phyloP scores from a whole-genome alignment of 1,140 invertebrate genomes.

The Philotrypesis tridentata region DNA sequence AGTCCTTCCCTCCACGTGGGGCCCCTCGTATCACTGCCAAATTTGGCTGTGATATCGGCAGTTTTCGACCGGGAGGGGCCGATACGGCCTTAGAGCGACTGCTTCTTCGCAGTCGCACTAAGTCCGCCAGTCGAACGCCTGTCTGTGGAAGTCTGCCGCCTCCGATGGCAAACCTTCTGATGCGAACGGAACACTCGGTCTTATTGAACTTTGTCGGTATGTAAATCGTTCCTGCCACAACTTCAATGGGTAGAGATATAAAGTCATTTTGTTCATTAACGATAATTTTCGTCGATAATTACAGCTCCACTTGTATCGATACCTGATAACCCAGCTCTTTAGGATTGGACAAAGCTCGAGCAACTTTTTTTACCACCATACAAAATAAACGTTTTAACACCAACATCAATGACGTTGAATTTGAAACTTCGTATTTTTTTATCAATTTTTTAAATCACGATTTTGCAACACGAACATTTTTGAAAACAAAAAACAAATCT shows the following conservation, averaged over 20 bases:
- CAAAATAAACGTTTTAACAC: too few relatives aligned
- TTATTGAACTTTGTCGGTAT: background rate
- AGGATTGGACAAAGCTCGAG: background rate
- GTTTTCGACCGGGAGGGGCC: too few relatives aligned
- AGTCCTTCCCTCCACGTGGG: too few relatives aligned
- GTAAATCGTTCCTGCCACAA: background rate
- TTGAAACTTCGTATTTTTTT: background rate
- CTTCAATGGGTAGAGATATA: background rate
- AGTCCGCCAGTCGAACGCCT: too few relatives aligned
- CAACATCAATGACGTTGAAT: too few relatives aligned
- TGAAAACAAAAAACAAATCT: background rate
- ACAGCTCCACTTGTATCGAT: slow-evolving; percentile 63
- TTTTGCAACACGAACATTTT: background rate
- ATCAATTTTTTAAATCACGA: background rate
- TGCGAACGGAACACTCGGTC: too few relatives aligned
- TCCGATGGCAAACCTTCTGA: too few relatives aligned
- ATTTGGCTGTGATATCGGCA: too few relatives aligned
- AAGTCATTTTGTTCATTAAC: background rate
- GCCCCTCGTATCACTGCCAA: too few relatives aligned
- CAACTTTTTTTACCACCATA: background rate
- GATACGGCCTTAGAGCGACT: too few relatives aligned
- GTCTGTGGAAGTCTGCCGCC: too few relatives aligned
- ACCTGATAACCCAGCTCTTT: slow-evolving; percentile 62
- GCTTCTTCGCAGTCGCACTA: too few relatives aligned
- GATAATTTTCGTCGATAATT: slow-evolving; percentile 66